Evolutionary conservation across 2,888 invertebrate genomes (phyloP), one percentile per base, ranked within the genome.

Genomic region (Apocheima hispidaria): DNA sequence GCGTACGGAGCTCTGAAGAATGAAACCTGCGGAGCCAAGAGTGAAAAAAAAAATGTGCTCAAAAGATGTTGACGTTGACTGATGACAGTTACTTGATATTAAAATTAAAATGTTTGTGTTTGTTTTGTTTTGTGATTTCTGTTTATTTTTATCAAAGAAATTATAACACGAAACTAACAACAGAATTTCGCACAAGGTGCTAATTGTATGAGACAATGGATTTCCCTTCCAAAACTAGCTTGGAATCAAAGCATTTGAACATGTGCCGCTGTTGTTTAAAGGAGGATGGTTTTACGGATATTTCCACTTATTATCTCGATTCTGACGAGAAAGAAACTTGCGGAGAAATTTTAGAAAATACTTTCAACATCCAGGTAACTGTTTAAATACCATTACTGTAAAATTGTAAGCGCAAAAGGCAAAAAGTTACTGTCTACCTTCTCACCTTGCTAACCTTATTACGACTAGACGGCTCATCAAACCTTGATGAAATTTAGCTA

Each of bases 211-310:
- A 4, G 30, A 46, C 20, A 63, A 80, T 79, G 78, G 68, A 70
- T 55, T 46, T 44, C 4, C 10, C 16, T 2, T 4, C 48, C 2
- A 54, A 40, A 28, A 62, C 38, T 26, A 35, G 26, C 7, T 20
- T 33, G 3, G 58, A 67, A 43, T 21, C 65, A 16, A 48, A 59
- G 26, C 16, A 69, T 59, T 23, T 62, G 0, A 60, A 63, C 2
- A 46, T 79, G 61, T 88, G 87, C 55, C 74, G 83, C 10, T 88
- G 86, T 52, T 88, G 87, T 23, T 52, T 82, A 1, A 69, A 70
- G 23, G 65, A 60, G 14, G 75, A 70, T 20, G 69, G 75, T 69
- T 73, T 56, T 40, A 75, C 72, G 50, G 72, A 79, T 67, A 73
- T 82, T 58, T 73, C 71, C 0, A 54, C 67, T 0, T 76, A 78